These are phyloP conservation scores for Xiphydria camelus DNA, from an alignment of 2,888 invertebrate species.

Conservation along the genomic window DNA sequence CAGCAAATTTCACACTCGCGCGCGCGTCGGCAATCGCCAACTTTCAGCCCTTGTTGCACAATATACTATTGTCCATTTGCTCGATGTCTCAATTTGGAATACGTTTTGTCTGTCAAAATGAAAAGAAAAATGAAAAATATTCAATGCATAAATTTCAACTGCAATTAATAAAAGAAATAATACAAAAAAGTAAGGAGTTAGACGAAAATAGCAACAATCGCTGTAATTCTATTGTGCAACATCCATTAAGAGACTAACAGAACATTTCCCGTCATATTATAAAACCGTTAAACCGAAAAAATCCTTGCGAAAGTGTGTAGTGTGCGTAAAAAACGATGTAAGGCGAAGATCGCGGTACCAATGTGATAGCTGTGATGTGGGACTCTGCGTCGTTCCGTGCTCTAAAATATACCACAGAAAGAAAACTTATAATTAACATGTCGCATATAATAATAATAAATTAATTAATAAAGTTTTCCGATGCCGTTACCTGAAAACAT, in stretches of 20 bases:
- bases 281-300: not conserved
- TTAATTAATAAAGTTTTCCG: not conserved
- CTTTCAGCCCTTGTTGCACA: too few species aligned
- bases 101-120: not conserved
- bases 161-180: conserved; percentile 14
- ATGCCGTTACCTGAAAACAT: too few species aligned
- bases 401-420: not conserved
- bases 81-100: conserved; percentile 1
- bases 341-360: not conserved
- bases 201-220: conserved; percentile 11
- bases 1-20: too few species aligned
- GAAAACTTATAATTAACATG: not conserved
- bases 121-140: conserved; percentile 4
- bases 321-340: conserved; percentile 2
- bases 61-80: too few species aligned
- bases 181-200: conserved; percentile 9
- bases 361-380: not conserved
- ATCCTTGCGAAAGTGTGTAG: conserved; percentile 1
- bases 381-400: not conserved
- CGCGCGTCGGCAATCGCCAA: too few species aligned
- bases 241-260: conserved; percentile 1
- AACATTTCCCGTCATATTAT: conserved; percentile 2
- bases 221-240: conserved; percentile 12
- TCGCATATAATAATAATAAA: not conserved
- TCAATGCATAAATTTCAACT: conserved; percentile 15